These are phyloP conservation scores for Catocala sponsa DNA, from an alignment of 2,888 invertebrate species.

Conservation along the genomic window DNA sequence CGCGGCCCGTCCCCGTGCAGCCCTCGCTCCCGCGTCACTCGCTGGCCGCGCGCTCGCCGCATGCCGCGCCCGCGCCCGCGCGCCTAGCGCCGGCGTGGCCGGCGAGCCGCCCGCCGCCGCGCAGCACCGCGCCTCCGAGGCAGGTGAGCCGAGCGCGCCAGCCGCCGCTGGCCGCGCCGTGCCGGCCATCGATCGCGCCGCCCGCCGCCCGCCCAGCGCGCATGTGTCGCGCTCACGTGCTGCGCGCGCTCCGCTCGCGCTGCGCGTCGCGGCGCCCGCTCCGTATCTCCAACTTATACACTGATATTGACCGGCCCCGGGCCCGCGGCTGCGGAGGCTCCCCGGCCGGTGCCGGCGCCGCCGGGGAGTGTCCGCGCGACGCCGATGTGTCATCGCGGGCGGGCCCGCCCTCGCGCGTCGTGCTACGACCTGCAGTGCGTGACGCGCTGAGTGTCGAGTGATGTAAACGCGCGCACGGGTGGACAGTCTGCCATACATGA, in stretches of 20 bases:
- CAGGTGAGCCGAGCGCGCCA: conserved; percentile 57
- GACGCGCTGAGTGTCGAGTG: conserved; percentile 25
- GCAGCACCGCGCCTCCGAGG: conserved; percentile 42
- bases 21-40: conserved; percentile 66
- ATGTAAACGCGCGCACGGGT: background rate
- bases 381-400: conserved; percentile 24
- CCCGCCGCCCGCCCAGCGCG: conserved; percentile 19
- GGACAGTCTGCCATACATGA: conserved; percentile 10
- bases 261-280: background rate
- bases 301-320: too few relatives aligned
- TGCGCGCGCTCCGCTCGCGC: conserved; percentile 5
- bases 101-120: conserved; percentile 62
- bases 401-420: conserved; percentile 11
- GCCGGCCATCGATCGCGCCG: conserved; percentile 32
- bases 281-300: too few relatives aligned
- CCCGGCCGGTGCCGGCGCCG: too few relatives aligned
- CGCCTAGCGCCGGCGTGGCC: conserved; percentile 71
- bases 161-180: conserved; percentile 45
- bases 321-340: too few relatives aligned
- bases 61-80: conserved; percentile 72
- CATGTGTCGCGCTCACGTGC: background rate
- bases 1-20: conserved; percentile 66
- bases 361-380: conserved; percentile 18
- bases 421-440: conserved; percentile 32
- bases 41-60: conserved; percentile 73